A percentile compares a stretch with the other conserved stretches of the same genome.
phyloP scores from a whole-genome alignment of 1,140 invertebrate genomes.

The Protaetia brevitarsis region DNA sequence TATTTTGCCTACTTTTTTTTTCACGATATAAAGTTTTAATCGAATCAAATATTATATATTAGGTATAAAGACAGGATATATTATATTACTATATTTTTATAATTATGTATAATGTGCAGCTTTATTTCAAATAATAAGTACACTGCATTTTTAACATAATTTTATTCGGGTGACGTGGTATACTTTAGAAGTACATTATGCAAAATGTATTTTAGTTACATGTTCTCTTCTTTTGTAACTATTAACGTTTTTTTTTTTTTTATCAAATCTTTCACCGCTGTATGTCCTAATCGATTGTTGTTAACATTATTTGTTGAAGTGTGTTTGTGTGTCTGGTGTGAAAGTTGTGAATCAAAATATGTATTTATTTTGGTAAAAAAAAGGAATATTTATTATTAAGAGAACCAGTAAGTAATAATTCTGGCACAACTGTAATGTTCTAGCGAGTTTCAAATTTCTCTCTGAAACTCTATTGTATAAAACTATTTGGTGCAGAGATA shows the following conservation, averaged over 20 bases:
- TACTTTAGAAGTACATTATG: conserved; percentile 20
- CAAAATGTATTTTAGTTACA: conserved; percentile 22
- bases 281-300: conserved; percentile 30
- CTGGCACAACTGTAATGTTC: conserved; percentile 20
- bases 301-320: conserved; percentile 28
- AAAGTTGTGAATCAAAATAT: conserved; percentile 31
- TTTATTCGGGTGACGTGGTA: conserved; percentile 26
- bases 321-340: conserved; percentile 35
- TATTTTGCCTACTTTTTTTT: conserved; percentile 6
- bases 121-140: not conserved
- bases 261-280: conserved; percentile 23
- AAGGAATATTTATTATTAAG: conserved; percentile 25
- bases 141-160: conserved; percentile 8
- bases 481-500: conserved; percentile 28
- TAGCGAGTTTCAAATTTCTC: conserved; percentile 4
- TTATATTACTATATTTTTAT: conserved; percentile 15
- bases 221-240: conserved; percentile 24
- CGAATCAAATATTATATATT: not conserved
- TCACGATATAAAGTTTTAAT: not conserved
- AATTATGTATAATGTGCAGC: conserved; percentile 13
- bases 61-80: conserved; percentile 19
- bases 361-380: conserved; percentile 32
- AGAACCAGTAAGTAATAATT: conserved; percentile 18
- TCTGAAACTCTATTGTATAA: conserved; percentile 28
- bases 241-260: conserved; percentile 29